Evolutionary conservation across 1,140 invertebrate species (phyloP).

Genomic region (Drosophila tsacasi): DNA sequence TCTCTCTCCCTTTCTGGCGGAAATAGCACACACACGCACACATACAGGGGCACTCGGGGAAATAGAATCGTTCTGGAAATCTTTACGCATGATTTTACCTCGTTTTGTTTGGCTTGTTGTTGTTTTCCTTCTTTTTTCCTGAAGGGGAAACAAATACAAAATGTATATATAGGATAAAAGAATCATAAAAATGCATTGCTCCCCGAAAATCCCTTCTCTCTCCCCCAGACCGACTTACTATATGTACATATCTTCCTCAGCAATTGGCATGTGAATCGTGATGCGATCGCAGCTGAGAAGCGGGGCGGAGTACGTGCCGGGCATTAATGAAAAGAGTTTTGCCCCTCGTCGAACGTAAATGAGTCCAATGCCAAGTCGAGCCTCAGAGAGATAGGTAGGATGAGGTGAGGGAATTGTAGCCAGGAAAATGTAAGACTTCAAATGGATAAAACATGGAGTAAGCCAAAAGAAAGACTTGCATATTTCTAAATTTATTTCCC

Average conservation of each 20-base stretch:
- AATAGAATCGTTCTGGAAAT: slow-evolving; percentile 58
- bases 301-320: slow-evolving; percentile 51
- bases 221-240: background rate
- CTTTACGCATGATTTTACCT: slow-evolving; percentile 78
- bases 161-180: slow-evolving; percentile 52
- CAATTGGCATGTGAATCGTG: slow-evolving; percentile 59
- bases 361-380: slow-evolving; percentile 66
- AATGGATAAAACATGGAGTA: background rate
- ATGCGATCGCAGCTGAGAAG: slow-evolving; percentile 22
- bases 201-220: background rate
- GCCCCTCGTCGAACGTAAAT: slow-evolving; percentile 39
- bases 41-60: background rate
- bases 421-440: background rate
- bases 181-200: slow-evolving; percentile 54
- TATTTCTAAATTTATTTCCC: background rate
- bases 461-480: background rate
- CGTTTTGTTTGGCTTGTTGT: slow-evolving; percentile 46
- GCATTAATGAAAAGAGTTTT: slow-evolving; percentile 62
- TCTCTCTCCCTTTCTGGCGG: slow-evolving; percentile 46
- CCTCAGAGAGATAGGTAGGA: slow-evolving; percentile 9
- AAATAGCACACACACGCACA: slow-evolving; percentile 57
- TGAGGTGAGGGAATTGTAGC: background rate
- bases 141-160: slow-evolving; percentile 42
- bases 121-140: slow-evolving; percentile 9
- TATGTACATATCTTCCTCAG: slow-evolving; percentile 30